A percentile compares a stretch with the other conserved stretches of the same genome.
These are phyloP conservation scores for Ciconia stormi DNA, from an alignment of 2,113 vertebrate genomes.

Conservation along the genomic window DNA sequence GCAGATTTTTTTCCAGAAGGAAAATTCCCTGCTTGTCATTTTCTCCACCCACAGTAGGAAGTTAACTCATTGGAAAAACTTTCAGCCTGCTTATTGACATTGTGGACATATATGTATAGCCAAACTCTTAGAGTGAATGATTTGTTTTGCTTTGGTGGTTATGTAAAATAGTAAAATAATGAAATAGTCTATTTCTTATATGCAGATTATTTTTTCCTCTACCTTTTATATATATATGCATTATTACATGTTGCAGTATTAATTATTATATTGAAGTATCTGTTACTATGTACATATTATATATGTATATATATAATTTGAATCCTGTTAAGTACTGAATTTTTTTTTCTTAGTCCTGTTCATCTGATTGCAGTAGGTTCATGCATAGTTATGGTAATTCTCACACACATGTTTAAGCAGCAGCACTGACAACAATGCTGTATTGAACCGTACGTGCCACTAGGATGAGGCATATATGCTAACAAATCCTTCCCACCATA, in stretches of 20 bases:
- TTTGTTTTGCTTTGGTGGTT: not conserved
- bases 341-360: not conserved
- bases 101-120: not conserved
- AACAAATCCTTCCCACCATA: not conserved
- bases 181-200: not conserved
- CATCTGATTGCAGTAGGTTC: not conserved
- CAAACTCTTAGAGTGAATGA: not conserved
- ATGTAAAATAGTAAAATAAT: not conserved
- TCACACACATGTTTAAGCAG: not conserved
- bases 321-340: not conserved
- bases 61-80: not conserved
- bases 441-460: not conserved
- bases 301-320: not conserved
- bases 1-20: not conserved
- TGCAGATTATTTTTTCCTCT: not conserved
- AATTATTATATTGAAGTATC: not conserved
- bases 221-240: not conserved
- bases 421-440: not conserved
- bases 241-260: not conserved
- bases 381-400: not conserved
- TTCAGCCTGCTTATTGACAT: not conserved
- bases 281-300: not conserved
- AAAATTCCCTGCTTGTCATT: not conserved
- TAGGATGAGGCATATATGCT: not conserved
- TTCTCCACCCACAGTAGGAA: not conserved